Evolutionary conservation across 2,797 vertebrate species (phyloP), one percentile per base, ranked within the genome.

Genomic region (Denticeps clupeoides): DNA sequence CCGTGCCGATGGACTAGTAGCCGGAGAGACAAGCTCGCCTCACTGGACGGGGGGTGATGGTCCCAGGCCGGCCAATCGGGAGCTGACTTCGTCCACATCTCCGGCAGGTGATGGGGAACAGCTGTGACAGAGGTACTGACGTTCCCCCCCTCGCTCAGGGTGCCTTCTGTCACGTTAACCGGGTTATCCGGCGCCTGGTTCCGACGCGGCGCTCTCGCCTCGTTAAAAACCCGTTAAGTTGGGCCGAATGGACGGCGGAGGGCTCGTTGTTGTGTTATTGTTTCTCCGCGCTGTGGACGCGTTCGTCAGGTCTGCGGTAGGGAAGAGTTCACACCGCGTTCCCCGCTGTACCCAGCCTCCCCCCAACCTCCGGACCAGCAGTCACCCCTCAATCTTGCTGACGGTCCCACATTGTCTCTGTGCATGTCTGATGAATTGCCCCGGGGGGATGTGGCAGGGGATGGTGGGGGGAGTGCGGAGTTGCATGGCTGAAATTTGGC

Each of bases 61-160:
- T 57, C 58, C 55, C 58, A 33, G 45, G 63, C 51, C 47, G 62
- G 54, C 73, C 75, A 74, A 71, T 79, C 71, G 51, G 11, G 49
- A 45, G 74, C 53, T 76, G 71, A 73, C 68, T 47, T 51, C 67
- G 62, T 74, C 63, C 67, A 58, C 68, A 66, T 62, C 69, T 68
- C 74, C 67, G 73, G 73, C 75, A 75, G 74, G 79, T 76, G 83
- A 96, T 96, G 92, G 91, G 90, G 78, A 93, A 88, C 90, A 91
- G 85, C 83, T 96, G 91, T 67, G 87, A 90, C 75, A 86, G 91
- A 96, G 91, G 91, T 96, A 93, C 81, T 43, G 51, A 55, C 33
- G 7, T 31, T 18, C 43, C 13, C 27, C 43, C 19, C 42, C 19
- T 33, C 22, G 25, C 15, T 48, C 19, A 32, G 13, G 9, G 22